Evolutionary conservation across 2,888 invertebrate species (phyloP).

Genomic region (Rhabditoides inermis): DNA sequence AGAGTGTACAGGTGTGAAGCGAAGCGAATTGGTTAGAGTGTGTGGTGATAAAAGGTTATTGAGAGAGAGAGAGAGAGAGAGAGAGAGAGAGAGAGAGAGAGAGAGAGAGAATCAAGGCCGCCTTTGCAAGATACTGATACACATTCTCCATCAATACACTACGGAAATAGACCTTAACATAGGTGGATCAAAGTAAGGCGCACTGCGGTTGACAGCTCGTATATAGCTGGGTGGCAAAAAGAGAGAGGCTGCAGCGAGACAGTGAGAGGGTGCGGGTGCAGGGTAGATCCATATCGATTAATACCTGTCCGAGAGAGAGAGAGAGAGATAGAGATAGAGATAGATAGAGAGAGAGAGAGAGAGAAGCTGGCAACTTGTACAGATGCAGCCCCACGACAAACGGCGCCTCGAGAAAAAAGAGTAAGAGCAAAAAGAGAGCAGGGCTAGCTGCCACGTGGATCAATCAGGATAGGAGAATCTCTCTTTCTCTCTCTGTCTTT

Average conservation of each 20-base stretch:
- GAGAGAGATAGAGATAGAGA: too few species aligned
- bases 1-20: too few species aligned
- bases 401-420: neutral
- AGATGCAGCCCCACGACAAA: neutral
- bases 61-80: too few species aligned
- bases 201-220: neutral
- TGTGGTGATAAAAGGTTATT: neutral
- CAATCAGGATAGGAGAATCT: neutral
- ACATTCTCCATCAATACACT: too few species aligned
- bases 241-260: neutral
- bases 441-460: too few species aligned
- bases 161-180: too few species aligned
- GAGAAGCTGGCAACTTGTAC: slow-evolving; percentile 7
- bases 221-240: neutral
- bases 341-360: slow-evolving; percentile 5
- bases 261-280: neutral
- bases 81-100: neutral
- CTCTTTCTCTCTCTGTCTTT: slow-evolving; percentile 6
- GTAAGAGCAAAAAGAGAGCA: slow-evolving; percentile 2
- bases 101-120: neutral
- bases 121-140: too few species aligned
- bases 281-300: neutral
- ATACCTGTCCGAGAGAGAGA: too few species aligned
- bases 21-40: neutral
- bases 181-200: neutral